phyloP scores from a whole-genome alignment of 2,113 vertebrate species.

The Odobenus rosmarus region DNA sequence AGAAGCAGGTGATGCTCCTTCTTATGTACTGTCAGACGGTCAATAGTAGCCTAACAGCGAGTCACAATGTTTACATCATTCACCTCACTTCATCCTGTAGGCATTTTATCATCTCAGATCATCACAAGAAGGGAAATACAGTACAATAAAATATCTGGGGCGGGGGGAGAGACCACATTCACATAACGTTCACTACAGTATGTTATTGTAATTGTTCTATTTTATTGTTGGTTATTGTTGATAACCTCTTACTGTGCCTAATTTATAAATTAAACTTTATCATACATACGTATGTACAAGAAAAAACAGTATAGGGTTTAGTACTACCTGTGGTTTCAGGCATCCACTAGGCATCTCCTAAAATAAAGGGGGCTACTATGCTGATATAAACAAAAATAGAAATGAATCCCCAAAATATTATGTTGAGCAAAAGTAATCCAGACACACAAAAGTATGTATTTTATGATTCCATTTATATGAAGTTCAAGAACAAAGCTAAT shows the following conservation, averaged over 20 bases:
- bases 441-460: not conserved
- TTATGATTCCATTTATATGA: not conserved
- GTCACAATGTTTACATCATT: not conserved
- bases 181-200: not conserved
- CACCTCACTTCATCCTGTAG: not conserved
- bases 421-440: not conserved
- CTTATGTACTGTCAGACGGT: not conserved
- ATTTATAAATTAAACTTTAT: not conserved
- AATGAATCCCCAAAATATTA: not conserved
- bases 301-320: not conserved
- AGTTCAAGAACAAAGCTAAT: conserved; percentile 1
- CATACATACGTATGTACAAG: not conserved
- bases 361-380: not conserved
- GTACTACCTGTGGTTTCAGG: not conserved
- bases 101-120: not conserved
- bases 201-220: not conserved
- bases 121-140: not conserved
- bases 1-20: not conserved
- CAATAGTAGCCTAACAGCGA: not conserved
- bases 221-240: not conserved
- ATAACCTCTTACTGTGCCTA: not conserved
- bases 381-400: not conserved
- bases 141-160: not conserved
- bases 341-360: not conserved
- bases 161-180: not conserved